phyloP scores from a whole-genome alignment of 2,113 vertebrate species.

The Melanerpes formicivorus region DNA sequence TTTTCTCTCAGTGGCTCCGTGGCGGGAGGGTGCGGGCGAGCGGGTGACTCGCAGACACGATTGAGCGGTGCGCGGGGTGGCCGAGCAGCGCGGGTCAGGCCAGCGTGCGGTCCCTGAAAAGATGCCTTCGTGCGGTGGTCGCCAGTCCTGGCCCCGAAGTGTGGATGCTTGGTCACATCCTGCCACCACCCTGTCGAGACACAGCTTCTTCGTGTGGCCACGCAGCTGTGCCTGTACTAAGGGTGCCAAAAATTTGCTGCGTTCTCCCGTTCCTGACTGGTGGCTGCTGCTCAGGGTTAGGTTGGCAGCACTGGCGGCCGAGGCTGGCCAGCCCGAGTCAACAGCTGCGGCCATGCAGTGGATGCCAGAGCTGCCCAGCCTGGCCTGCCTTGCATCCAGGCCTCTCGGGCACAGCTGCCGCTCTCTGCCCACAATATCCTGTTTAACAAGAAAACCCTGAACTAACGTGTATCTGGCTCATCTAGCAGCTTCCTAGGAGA shows the following conservation, averaged over 20 bases:
- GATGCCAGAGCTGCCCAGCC: fast-evolving
- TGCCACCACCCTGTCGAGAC: neutral
- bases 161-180: neutral
- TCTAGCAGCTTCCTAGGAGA: neutral
- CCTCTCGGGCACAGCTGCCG: fast-evolving
- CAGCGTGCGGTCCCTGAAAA: neutral
- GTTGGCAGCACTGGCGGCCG: neutral
- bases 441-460: neutral
- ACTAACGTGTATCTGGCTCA: fast-evolving
- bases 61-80: neutral
- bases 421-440: neutral
- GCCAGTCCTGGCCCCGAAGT: too few species aligned
- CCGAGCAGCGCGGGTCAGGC: neutral
- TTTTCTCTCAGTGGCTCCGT: neutral
- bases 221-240: neutral
- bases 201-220: neutral
- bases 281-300: neutral
- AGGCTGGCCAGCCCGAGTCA: fast-evolving
- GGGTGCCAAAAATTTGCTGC: fast-evolving
- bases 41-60: neutral
- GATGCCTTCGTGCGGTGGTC: neutral
- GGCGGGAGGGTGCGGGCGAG: neutral
- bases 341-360: neutral
- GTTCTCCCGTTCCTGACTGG: neutral
- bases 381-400: neutral